Evolutionary conservation across 2,113 vertebrate species (phyloP), one percentile per base, ranked within the genome.

Genomic region (Coturnix japonica): DNA sequence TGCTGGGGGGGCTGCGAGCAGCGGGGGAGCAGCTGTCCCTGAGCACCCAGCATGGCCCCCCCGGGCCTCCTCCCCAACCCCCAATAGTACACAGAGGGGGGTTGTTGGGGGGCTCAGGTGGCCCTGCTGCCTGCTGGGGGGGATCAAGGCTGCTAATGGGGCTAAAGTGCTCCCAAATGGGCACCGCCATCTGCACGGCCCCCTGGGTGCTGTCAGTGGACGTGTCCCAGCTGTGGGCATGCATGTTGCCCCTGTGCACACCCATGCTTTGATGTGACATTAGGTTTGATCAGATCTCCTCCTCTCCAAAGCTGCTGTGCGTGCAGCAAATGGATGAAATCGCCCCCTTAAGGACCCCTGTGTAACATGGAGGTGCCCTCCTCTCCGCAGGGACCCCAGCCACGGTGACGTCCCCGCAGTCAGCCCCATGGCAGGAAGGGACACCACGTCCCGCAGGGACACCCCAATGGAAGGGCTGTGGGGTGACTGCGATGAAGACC

Each of bases 131-230:
- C 35, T 35, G 71, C 63, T 31, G 81, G 11, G 33, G 84, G 75
- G 64, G 95, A 95, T 70, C 72, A 81, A 77, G 82, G 95, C 95
- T 87, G 81, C 93, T 98, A 97, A 98, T 96, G 95, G 94, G 64
- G 28, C 74, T 94, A 85, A 96, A 98, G 93, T 95, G 95, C 91
- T 95, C 87, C 88, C 64, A 14, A 11, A 81, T 75, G 71, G 93
- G n/a, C 77, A 66, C 65, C 0, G 5, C 61, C 87, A 72, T 90
- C 85, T 93, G 82, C 57, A 11, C 11, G 18, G 84, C 66, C 75
- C 78, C 33, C 54, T 63, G 18, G 64, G 51, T 60, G 57, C 70
- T 91, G 73, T 94, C 73, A 67, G 78, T 43, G 8, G 23, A 67
- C 20, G 43, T 33, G 12, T 0, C 41, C 0, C 1, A 6, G 71